Evolutionary conservation across 2,113 vertebrate species (phyloP), one percentile per base, ranked within the genome.

Genomic region (Brachyhypopomus gauderio): DNA sequence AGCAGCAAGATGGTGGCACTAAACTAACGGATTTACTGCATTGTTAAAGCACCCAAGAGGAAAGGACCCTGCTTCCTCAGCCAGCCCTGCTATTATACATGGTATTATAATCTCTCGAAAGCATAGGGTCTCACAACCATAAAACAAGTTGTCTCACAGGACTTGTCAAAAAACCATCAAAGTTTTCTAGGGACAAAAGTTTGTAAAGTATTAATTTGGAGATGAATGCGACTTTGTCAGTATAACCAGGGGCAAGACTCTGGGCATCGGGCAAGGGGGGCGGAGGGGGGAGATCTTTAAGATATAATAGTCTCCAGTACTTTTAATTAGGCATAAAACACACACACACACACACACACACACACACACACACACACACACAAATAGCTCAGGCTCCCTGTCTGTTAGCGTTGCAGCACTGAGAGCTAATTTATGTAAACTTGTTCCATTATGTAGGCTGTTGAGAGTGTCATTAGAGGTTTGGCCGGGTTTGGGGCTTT

Each of bases 361-460:
- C 78, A 48, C 59, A 36, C 72, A 34, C 27, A 19, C 72, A 76
- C 85, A 85, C 86, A 88, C 86, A 81, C 82, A 92, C 85, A 89
- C 87, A 89, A 92, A 88, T 86, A 87, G 72, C 75, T 52, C 78
- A 85, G 87, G 81, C 62, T 59, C 88, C 81, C 88, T 92, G 89
- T 90, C 90, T 80, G 81, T 88, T 90, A 86, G 87, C 84, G 86
- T 85, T 86, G 87, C 88, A 88, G 87, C 86, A 86, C 87, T 90
- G 90, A 83, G 90, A 89, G 87, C 90, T 93, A 91, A 93, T 93
- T 93, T 92, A 92, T 91, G 91, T 93, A 93, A 93, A 91, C 91
- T 86, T 90, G 91, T 92, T 92, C 87, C 81, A 92, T 93, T 92
- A 91, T 93, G 91, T 91, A 91, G 89, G 88, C 92, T 90, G 88